Evolutionary conservation across 2,888 invertebrate genomes (phyloP), one percentile per base, ranked within the genome.

Genomic region (Acleris emargana): DNA sequence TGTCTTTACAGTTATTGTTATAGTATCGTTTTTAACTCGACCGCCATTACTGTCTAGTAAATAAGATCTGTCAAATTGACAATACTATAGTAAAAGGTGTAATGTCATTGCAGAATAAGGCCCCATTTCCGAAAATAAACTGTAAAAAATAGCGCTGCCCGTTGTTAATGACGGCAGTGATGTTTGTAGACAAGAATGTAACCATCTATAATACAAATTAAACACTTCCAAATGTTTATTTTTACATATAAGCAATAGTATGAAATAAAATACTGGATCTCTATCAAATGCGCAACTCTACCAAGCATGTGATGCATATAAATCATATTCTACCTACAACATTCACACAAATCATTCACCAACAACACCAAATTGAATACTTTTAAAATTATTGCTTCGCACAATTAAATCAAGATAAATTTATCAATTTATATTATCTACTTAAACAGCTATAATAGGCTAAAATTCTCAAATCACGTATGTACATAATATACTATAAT

Each of bases 391-490:
- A 61, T 66, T 66, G 60, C 61, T 66, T 51, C 25, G 50, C 55
- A 60, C 61, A 52, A 61, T 66, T 4, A 55, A 64, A 55, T 59
- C 47, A 54, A 66, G 38, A 47, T 43, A 20, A 47, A 66, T 61
- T 57, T 25, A 61, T 66, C 60, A 66, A 57, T 61, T 60, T 52
- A 52, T 52, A 61, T 66, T 50, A 61, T 61, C 61, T 66, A 66
- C 47, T 66, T 57, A 57, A 61, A 32, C 45, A 55, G 16, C 28
- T 66, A 64, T 43, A 47, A 32, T 55, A 60, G 50, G 50, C 50
- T 66, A 61, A 61, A 66, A 66, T 61, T 57, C 61, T 61, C 61
- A 61, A 61, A 57, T 57, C 66, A 63, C 57, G 51, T 66, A 66
- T 66, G 28, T 61, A 61, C 66, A 66, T 60, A 66, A 66, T 60